Conservation (phyloP, 2,888 invertebrate species). For the Axea sp. region DNA sequence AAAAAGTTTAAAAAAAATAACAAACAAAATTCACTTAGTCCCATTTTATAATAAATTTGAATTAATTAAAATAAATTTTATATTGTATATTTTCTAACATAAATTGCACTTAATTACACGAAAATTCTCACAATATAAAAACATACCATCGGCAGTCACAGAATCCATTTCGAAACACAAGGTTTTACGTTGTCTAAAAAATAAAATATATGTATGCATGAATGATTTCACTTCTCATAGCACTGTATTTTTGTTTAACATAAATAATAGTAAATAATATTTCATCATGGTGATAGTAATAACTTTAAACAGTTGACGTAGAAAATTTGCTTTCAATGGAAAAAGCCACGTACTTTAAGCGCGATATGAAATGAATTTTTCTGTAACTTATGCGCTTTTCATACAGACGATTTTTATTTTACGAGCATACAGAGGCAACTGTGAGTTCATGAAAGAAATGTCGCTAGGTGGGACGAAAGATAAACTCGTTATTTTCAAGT, state of each 20-base stretch:
- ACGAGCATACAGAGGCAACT: constrained; percentile 49
- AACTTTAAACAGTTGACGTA: no score
- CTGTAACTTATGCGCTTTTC: constrained; percentile 39
- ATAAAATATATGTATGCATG: no score
- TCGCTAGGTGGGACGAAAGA: constrained; percentile 60
- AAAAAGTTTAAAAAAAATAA: no score
- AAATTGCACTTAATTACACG: no score
- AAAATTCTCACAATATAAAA: no score
- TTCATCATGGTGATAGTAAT: no score
- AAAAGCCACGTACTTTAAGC: background rate
- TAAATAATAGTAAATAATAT: no score
- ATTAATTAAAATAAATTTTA: no score
- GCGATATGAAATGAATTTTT: constrained; percentile 13
- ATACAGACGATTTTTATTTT: constrained; percentile 40
- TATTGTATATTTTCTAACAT: no score
- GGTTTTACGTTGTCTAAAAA: constrained; percentile 11
- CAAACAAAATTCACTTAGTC: no score
- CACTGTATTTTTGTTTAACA: background rate
- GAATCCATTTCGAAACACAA: constrained; percentile 52
- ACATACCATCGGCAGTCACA: constrained; percentile 60
- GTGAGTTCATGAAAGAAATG: constrained; percentile 40
- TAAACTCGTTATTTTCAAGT: constrained; percentile 72
- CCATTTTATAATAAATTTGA: no score
- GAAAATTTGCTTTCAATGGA: background rate
- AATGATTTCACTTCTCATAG: background rate